Conservation (phyloP, 2,797 vertebrate species). For the Phalanger gymnotis region DNA sequence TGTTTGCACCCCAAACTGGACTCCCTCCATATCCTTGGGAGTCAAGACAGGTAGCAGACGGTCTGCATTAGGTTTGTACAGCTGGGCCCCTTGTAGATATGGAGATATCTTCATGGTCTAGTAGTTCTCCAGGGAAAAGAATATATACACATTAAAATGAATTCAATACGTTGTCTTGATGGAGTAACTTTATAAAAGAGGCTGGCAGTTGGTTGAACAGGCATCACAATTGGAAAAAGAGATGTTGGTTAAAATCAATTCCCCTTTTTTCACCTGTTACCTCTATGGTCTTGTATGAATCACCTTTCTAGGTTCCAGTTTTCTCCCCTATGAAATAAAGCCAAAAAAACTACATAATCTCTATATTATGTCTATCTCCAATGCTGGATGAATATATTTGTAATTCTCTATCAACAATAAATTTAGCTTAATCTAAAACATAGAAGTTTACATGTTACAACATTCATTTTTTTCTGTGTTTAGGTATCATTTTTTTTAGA, state of each 20-base stretch:
- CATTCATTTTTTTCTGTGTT: neutral
- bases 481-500: slow-evolving; percentile 7
- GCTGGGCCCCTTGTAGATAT: no score
- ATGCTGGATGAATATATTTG: rapidly evolving
- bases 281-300: neutral
- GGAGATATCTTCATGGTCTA: no score
- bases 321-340: neutral
- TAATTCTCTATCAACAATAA: neutral
- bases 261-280: neutral
- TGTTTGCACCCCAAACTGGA: neutral
- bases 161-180: neutral
- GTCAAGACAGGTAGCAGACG: no score
- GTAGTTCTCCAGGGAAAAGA: no score
- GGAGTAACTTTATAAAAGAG: neutral
- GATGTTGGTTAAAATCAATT: neutral
- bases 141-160: neutral
- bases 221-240: neutral
- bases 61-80: no score
- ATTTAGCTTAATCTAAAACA: neutral
- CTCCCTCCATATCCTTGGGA: neutral
- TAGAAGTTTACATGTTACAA: neutral
- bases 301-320: neutral
- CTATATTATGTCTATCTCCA: neutral
- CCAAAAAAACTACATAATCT: neutral
- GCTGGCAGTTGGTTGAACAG: neutral